These are phyloP conservation scores for Pseudopipra pipra DNA, from an alignment of 2,113 vertebrate genomes.

Conservation along the genomic window DNA sequence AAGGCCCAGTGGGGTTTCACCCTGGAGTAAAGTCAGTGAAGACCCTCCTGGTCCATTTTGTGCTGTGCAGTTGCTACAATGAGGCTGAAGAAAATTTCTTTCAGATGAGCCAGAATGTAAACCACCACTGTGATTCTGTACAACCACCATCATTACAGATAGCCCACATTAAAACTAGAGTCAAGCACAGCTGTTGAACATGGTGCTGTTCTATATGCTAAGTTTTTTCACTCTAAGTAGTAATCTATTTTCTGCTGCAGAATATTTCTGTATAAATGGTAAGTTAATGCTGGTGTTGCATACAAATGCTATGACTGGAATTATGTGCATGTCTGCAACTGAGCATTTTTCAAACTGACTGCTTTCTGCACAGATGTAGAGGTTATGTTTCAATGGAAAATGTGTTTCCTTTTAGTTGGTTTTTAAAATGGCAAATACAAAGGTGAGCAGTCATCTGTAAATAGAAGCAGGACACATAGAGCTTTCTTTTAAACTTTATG, in stretches of 20 bases:
- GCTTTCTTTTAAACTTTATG: neutral
- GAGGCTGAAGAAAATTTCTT: neutral
- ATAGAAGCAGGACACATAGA: neutral
- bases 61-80: neutral
- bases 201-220: neutral
- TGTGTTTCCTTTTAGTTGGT: neutral
- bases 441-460: neutral
- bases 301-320: neutral
- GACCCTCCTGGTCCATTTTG: neutral
- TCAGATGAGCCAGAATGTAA: neutral
- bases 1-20: neutral
- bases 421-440: neutral
- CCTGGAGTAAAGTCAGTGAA: neutral
- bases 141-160: neutral
- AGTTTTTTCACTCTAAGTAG: neutral
- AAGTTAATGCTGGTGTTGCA: neutral
- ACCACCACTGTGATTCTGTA: neutral
- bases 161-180: neutral
- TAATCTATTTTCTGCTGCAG: neutral
- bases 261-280: neutral
- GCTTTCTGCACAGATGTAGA: neutral
- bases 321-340: neutral
- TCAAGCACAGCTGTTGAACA: neutral
- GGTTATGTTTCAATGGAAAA: neutral
- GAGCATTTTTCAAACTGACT: neutral